Conservation (phyloP, 2,797 vertebrate species). For the Salmo trutta region DNA sequence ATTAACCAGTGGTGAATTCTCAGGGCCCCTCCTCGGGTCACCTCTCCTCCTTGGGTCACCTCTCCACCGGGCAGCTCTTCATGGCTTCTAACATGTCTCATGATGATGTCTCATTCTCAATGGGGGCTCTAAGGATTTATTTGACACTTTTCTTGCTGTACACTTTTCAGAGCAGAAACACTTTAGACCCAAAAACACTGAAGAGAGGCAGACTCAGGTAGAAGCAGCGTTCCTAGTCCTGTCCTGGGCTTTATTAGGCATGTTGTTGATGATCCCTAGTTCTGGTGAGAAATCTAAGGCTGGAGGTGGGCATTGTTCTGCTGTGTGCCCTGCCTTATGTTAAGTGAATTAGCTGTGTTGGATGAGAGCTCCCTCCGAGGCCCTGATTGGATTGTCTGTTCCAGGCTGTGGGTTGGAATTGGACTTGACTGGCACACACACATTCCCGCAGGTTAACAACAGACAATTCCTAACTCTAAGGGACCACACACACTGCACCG, state of each 20-base stretch:
- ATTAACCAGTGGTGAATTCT: conserved; percentile 17
- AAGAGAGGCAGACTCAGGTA: no score
- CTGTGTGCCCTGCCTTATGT: conserved; percentile 5
- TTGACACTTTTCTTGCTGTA: conserved; percentile 19
- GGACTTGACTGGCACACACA: neutral
- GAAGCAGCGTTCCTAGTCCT: no score
- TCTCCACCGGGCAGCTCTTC: conserved; percentile 14
- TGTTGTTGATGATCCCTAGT: conserved; percentile 23
- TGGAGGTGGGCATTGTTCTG: conserved; percentile 28
- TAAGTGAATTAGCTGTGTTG: neutral
- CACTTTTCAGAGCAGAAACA: no score
- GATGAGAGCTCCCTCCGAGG: neutral
- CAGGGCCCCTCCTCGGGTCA: conserved; percentile 44
- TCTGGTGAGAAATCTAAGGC: conserved; percentile 31
- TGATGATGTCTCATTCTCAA: conserved; percentile 33
- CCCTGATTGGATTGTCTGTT: neutral
- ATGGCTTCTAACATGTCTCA: conserved; percentile 23
- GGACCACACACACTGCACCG: conserved; percentile 27
- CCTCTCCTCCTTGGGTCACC: no score
- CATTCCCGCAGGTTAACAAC: conserved; percentile 39
- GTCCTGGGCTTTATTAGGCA: no score
- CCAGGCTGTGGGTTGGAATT: neutral
- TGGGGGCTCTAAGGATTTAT: neutral
- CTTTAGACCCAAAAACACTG: no score
- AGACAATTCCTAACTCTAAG: conserved; percentile 28